phyloP scores from a whole-genome alignment of 2,888 invertebrate species.

The Xylocampa areola region DNA sequence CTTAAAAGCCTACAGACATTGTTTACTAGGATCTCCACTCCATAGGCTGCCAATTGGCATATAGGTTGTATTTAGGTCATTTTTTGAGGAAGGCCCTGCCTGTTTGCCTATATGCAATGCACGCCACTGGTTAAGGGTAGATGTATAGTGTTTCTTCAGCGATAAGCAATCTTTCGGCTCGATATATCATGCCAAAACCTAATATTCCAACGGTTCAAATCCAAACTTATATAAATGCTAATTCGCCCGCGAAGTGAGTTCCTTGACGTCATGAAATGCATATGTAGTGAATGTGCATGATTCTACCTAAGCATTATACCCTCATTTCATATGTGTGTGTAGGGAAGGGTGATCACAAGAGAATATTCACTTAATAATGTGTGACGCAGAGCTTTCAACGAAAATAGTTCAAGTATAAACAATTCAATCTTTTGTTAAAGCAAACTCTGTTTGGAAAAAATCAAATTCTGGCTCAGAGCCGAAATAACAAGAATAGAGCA shows the following conservation, averaged over 20 bases:
- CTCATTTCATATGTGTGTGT: neutral
- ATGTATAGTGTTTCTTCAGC: too few species aligned
- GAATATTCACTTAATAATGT: neutral
- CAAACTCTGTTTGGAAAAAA: neutral
- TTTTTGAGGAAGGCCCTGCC: too few species aligned
- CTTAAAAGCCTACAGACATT: too few species aligned
- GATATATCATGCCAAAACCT: neutral
- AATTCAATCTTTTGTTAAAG: neutral
- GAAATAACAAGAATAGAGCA: constrained; percentile 17
- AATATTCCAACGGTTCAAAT: constrained; percentile 8
- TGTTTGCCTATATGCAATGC: too few species aligned
- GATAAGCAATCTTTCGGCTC: neutral
- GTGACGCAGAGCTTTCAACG: neutral
- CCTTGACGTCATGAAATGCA: constrained; percentile 35
- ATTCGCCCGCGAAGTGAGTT: constrained; percentile 18
- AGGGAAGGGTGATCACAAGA: neutral
- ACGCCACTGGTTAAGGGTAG: too few species aligned
- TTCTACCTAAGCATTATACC: constrained; percentile 1
- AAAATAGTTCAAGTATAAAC: neutral
- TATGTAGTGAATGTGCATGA: constrained; percentile 6
- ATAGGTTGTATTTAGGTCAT: too few species aligned
- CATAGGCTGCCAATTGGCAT: too few species aligned
- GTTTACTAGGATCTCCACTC: too few species aligned
- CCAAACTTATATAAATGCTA: constrained; percentile 36
- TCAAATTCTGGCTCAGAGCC: constrained; percentile 25